Evolutionary conservation across 2,797 vertebrate species (phyloP).

Genomic region (Enteromius thamalakanensis): DNA sequence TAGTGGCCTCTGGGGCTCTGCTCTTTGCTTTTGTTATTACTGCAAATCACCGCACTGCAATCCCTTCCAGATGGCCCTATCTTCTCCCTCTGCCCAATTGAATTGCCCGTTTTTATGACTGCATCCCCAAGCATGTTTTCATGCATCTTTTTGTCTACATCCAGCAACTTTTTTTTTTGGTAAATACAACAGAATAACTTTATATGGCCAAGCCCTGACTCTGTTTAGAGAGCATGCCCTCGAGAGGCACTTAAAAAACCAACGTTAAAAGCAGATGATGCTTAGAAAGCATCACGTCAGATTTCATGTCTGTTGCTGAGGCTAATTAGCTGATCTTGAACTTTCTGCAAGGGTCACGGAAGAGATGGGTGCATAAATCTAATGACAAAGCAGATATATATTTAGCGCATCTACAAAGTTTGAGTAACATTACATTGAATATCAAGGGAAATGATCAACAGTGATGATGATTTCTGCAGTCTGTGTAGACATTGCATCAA

Average conservation of each 20-base stretch:
- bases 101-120: constrained; percentile 68
- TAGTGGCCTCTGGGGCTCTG: constrained; percentile 49
- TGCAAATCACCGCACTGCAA: constrained; percentile 69
- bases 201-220: constrained; percentile 29
- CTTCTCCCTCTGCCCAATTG: constrained; percentile 64
- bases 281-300: constrained; percentile 25
- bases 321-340: constrained; percentile 34
- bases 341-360: neutral
- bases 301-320: constrained; percentile 34
- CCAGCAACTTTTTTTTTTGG: constrained; percentile 19
- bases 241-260: constrained; percentile 37
- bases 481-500: neutral
- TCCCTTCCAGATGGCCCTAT: constrained; percentile 76
- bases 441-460: neutral
- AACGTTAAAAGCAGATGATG: constrained; percentile 44
- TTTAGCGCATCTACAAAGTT: neutral
- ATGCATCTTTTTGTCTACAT: constrained; percentile 29
- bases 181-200: constrained; percentile 44
- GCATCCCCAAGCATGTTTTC: constrained; percentile 56
- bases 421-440: neutral
- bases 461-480: neutral
- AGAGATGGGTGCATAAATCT: neutral
- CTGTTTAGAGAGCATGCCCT: constrained; percentile 41
- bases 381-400: neutral
- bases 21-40: constrained; percentile 66